phyloP scores from a whole-genome alignment of 2,113 vertebrate genomes.

The Caranx melampygus region DNA sequence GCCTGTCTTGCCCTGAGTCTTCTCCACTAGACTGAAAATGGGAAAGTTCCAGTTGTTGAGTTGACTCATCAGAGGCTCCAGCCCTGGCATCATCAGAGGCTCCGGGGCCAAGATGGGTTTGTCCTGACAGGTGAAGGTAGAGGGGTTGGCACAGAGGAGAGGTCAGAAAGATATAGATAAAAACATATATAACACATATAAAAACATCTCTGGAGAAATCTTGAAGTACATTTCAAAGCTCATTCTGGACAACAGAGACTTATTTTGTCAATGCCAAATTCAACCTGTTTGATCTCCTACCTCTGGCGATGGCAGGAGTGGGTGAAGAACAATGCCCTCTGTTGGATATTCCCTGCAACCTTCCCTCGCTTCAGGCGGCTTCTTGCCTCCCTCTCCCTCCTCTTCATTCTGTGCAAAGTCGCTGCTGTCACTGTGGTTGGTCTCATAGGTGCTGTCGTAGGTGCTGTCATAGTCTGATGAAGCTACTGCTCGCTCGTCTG shows the following conservation, averaged over 20 bases:
- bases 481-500: constrained; percentile 89
- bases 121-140: constrained; percentile 78
- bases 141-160: background rate
- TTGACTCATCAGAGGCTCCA: constrained; percentile 91
- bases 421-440: constrained; percentile 97
- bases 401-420: constrained; percentile 95
- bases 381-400: constrained; percentile 85
- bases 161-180: too few species aligned
- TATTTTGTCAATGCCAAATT: background rate
- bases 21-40: constrained; percentile 96
- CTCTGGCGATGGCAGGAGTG: constrained; percentile 78
- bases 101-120: constrained; percentile 87
- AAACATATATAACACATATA: too few species aligned
- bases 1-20: constrained; percentile 90
- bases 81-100: constrained; percentile 87
- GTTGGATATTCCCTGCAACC: constrained; percentile 67
- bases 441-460: constrained; percentile 89
- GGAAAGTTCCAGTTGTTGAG: constrained; percentile 98
- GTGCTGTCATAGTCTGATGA: constrained; percentile 94
- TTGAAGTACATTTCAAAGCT: background rate
- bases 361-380: constrained; percentile 67
- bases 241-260: background rate
- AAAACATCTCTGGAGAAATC: background rate
- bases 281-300: constrained; percentile 47
- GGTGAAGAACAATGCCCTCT: constrained; percentile 82